Evolutionary conservation across 1,140 invertebrate genomes (phyloP), one percentile per base, ranked within the genome.

Genomic region (Leptopilina clavipes): DNA sequence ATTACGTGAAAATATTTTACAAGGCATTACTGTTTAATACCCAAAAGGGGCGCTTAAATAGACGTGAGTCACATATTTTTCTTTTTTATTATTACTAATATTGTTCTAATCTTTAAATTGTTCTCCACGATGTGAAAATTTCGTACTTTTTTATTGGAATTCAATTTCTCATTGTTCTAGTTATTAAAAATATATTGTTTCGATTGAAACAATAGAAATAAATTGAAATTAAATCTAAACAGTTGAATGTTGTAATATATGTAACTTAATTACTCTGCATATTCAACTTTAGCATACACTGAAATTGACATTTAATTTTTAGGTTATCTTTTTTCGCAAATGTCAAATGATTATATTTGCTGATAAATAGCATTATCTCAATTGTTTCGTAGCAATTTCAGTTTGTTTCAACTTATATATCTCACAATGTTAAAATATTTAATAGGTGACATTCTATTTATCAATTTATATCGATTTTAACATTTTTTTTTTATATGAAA

Each of bases 281-380:
- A 17, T 17, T 52, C n/a, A 52, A 52, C n/a, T 52, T 52, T 45
- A n/a, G 14, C 14, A 8, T 17, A 52, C 1, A 0, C 6, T 52
- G 0, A 6, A 52, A 17, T 52, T 17, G 48, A 52, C n/a, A 52
- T 17, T 52, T n/a, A 52, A 6, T 52, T 52, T 52, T 52, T 52
- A 52, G 48, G 48, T 52, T 52, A 52, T 52, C 48, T 52, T 52
- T 52, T 48, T 52, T 52, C 14, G 48, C 48, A 52, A 52, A 52
- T 52, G 48, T 52, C 48, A 52, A 52, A 52, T 52, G 48, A 17
- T n/a, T n/a, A 45, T 45, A 45, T 14, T 52, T 52, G 37, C 37
- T 40, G 9, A 40, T 40, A 40, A 40, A 40, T 40, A 40, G 37
- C 5, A 40, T 40, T 40, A 40, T 6, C 9, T 40, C 9, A 40